phyloP scores from a whole-genome alignment of 2,888 invertebrate genomes.

The Camptogramma bilineatum region DNA sequence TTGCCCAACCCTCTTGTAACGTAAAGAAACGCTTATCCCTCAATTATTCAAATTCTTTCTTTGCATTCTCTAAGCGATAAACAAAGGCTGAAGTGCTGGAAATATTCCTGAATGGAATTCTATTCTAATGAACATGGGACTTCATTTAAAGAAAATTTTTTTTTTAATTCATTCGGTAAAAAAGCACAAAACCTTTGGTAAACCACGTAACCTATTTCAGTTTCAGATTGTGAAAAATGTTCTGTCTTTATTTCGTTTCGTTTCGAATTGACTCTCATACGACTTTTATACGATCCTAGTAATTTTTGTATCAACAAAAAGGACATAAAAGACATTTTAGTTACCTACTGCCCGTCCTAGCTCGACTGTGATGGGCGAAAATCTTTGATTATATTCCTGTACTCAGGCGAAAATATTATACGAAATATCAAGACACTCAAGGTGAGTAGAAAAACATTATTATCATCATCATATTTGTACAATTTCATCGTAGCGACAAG shows the following conservation, averaged over 20 bases:
- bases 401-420: no score
- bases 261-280: background rate
- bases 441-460: no score
- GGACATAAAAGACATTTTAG: no score
- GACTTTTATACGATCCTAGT: background rate
- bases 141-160: background rate
- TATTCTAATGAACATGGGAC: slow-evolving; percentile 10
- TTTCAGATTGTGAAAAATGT: background rate
- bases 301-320: background rate
- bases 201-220: background rate
- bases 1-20: slow-evolving; percentile 11
- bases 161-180: background rate
- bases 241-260: background rate
- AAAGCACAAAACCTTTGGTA: background rate
- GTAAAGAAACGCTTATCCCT: slow-evolving; percentile 16
- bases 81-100: slow-evolving; percentile 9
- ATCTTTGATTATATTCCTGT: no score
- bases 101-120: slow-evolving; percentile 10
- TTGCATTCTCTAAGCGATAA: slow-evolving; percentile 21
- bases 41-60: slow-evolving; percentile 28
- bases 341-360: no score
- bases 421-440: no score
- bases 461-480: no score
- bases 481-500: no score
- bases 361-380: no score